A percentile compares a stretch with the other conserved stretches of the same genome.
Conservation (phyloP, 1,140 invertebrate species). For the Pristionchus pacificus region DNA sequence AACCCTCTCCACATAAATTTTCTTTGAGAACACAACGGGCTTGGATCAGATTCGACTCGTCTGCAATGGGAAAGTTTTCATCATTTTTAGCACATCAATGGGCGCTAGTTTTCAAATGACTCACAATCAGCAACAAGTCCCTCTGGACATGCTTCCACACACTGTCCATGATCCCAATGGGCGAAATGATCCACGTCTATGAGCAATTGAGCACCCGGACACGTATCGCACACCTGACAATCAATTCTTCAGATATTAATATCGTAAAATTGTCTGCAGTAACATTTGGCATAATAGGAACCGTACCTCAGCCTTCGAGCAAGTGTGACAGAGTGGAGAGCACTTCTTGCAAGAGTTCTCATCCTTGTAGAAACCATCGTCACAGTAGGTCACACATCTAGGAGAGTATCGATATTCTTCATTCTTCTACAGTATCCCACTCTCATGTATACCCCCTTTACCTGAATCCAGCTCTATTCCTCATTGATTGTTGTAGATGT, state of each 20-base stretch:
- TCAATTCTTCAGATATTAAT: not conserved
- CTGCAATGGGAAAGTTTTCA: slow-evolving; percentile 9
- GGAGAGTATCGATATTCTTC: slow-evolving; percentile 10
- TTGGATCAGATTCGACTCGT: slow-evolving; percentile 46
- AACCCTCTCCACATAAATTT: slow-evolving; percentile 46
- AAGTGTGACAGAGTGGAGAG: slow-evolving; percentile 45
- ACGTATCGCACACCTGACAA: slow-evolving; percentile 43
- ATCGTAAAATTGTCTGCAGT: not conserved
- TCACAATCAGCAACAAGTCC: slow-evolving; percentile 53
- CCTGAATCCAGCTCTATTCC: slow-evolving; percentile 55
- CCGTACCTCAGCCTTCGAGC: slow-evolving; percentile 40
- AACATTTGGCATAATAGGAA: too few relatives aligned
- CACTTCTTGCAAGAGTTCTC: slow-evolving; percentile 53
- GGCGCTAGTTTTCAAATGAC: slow-evolving; percentile 17
- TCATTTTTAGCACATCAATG: not conserved
- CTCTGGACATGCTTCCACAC: slow-evolving; percentile 47
- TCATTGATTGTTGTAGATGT: slow-evolving; percentile 49
- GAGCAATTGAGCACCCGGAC: slow-evolving; percentile 48
- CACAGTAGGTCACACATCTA: slow-evolving; percentile 46
- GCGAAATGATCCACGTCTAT: slow-evolving; percentile 49
- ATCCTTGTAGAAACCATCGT: slow-evolving; percentile 51
- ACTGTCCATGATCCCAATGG: slow-evolving; percentile 51
- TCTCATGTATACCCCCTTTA: not conserved
- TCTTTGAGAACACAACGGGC: slow-evolving; percentile 48
- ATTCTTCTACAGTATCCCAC: not conserved